Evolutionary conservation across 1,140 invertebrate species (phyloP).

Genomic region (Drosophila saltans): DNA sequence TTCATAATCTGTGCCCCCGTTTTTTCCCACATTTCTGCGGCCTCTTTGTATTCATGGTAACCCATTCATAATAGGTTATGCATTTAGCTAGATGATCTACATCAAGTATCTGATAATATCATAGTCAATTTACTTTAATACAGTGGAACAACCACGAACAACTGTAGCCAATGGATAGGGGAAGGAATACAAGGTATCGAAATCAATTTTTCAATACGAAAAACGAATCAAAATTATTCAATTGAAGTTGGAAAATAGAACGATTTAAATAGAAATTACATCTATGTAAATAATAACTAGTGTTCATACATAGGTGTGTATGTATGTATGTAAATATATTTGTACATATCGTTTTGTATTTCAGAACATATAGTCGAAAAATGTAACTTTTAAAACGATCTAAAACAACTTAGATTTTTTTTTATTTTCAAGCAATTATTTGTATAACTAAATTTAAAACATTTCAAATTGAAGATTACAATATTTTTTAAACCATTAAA

Average conservation of each 20-base stretch:
- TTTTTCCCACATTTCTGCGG: not conserved
- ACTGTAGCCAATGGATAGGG: slow-evolving; percentile 28
- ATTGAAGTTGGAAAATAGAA: not conserved
- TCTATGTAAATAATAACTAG: too few relatives aligned
- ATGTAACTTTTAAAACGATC: not conserved
- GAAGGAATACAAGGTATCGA: not conserved
- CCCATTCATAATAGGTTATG: slow-evolving; percentile 5
- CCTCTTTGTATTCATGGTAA: not conserved
- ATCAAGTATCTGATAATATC: slow-evolving; percentile 37
- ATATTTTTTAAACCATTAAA: too few relatives aligned
- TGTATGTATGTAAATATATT: too few relatives aligned
- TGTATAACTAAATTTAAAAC: too few relatives aligned
- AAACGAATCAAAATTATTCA: not conserved
- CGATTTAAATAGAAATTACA: too few relatives aligned
- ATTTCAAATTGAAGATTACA: too few relatives aligned
- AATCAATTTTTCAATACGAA: not conserved
- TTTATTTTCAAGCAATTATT: too few relatives aligned
- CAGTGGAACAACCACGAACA: slow-evolving; percentile 32
- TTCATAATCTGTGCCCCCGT: slow-evolving; percentile 47
- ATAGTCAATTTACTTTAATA: slow-evolving; percentile 16
- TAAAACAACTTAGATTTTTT: not conserved
- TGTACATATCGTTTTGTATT: too few relatives aligned
- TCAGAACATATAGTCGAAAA: not conserved
- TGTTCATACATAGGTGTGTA: too few relatives aligned
- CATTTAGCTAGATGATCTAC: slow-evolving; percentile 26